These are phyloP conservation scores for Mesocricetus auratus DNA, from an alignment of 2,113 vertebrate genomes.

Conservation along the genomic window DNA sequence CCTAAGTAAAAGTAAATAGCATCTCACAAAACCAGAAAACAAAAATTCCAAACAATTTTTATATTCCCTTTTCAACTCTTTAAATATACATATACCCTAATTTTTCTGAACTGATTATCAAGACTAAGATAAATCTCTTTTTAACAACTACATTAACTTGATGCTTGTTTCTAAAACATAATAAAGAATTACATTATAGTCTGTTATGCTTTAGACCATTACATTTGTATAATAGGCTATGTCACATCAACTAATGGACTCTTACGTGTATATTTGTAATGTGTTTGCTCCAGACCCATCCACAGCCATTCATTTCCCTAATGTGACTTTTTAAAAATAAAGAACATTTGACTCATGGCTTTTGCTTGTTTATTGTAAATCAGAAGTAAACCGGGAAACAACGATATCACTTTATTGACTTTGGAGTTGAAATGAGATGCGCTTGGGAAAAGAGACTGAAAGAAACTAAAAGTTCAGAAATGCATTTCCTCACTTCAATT, in stretches of 20 bases:
- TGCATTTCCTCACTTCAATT: background rate
- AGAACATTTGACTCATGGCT: background rate
- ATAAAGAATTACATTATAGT: background rate
- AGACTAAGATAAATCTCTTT: background rate
- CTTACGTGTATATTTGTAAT: background rate
- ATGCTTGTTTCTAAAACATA: background rate
- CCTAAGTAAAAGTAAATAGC: background rate
- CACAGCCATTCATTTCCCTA: background rate
- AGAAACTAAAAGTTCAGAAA: background rate
- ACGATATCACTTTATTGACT: background rate
- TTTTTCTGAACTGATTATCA: background rate
- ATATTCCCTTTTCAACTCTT: background rate
- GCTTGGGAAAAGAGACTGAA: constrained; percentile 18
- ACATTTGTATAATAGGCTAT: background rate
- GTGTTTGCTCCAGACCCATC: rapidly evolving
- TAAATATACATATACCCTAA: background rate
- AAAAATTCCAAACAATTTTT: background rate
- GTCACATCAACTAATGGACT: background rate
- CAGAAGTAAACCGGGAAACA: constrained; percentile 22
- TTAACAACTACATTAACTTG: background rate
- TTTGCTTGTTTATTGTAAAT: background rate
- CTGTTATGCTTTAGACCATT: background rate
- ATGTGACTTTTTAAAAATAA: background rate
- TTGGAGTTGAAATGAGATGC: background rate
- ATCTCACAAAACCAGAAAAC: constrained; percentile 23